Conservation (phyloP, 1,140 invertebrate species). For the Trichoplusia ni region DNA sequence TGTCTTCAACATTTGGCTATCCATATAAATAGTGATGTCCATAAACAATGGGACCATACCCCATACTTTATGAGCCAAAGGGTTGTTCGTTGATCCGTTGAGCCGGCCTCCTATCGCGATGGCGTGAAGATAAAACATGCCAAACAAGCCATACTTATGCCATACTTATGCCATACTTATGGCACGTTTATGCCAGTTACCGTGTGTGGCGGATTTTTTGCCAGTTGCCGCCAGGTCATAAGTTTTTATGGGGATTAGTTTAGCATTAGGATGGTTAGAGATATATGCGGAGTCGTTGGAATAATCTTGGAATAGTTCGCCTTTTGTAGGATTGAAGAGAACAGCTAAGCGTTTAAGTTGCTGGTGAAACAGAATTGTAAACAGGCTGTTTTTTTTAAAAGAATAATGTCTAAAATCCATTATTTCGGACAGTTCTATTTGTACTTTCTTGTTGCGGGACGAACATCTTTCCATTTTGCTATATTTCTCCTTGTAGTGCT, state of each 20-base stretch:
- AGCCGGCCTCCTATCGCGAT: slow-evolving; percentile 39
- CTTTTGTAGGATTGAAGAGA: too few relatives aligned
- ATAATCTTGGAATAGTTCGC: too few relatives aligned
- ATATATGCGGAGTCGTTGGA: too few relatives aligned
- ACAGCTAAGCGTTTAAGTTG: too few relatives aligned
- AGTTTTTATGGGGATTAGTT: slow-evolving; percentile 48
- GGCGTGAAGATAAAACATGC: slow-evolving; percentile 48
- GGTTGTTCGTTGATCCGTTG: slow-evolving; percentile 49
- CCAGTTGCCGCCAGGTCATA: slow-evolving; percentile 33
- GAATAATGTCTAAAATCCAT: too few relatives aligned
- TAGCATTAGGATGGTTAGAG: neutral
- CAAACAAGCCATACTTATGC: slow-evolving; percentile 47
- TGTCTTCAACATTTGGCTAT: neutral
- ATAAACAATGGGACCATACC: slow-evolving; percentile 41
- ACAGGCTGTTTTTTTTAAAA: too few relatives aligned
- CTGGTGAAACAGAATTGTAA: too few relatives aligned
- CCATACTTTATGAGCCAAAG: slow-evolving; percentile 41
- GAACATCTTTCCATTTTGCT: too few relatives aligned
- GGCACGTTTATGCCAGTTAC: slow-evolving; percentile 42
- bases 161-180: slow-evolving; percentile 50
- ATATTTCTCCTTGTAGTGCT: too few relatives aligned
- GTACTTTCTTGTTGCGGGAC: too few relatives aligned
- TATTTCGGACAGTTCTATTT: too few relatives aligned
- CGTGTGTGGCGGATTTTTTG: slow-evolving; percentile 33
- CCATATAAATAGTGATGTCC: slow-evolving; percentile 10